Evolutionary conservation across 1,140 invertebrate genomes (phyloP).

Genomic region (Adoxophyes honmai): DNA sequence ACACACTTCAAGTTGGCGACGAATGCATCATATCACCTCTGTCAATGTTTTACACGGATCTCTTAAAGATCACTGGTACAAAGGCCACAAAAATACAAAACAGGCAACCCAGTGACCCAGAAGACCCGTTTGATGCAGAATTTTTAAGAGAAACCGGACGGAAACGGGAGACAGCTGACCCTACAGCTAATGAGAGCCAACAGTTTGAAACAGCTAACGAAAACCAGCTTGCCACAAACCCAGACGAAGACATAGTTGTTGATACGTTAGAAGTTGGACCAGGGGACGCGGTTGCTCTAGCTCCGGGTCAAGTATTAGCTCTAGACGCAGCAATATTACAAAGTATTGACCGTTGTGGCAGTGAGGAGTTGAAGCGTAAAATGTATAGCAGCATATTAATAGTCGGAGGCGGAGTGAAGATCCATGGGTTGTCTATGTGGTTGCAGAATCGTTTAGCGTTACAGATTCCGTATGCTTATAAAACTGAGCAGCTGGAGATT

Average conservation of each 20-base stretch:
- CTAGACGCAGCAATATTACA: slow-evolving; percentile 94
- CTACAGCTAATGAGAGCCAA: slow-evolving; percentile 80
- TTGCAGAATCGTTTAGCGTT: slow-evolving; percentile 91
- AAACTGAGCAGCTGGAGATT: slow-evolving; percentile 89
- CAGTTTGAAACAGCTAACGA: slow-evolving; percentile 78
- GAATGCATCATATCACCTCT: slow-evolving; percentile 95
- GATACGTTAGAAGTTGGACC: slow-evolving; percentile 83
- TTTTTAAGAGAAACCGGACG: slow-evolving; percentile 93
- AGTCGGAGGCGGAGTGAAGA: slow-evolving; percentile 93
- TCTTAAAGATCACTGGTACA: slow-evolving; percentile 89
- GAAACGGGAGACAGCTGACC: slow-evolving; percentile 72
- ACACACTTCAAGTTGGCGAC: slow-evolving; percentile 91
- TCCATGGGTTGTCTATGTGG: slow-evolving; percentile 92
- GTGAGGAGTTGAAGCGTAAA: slow-evolving; percentile 93
- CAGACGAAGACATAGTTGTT: slow-evolving; percentile 88
- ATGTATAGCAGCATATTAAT: slow-evolving; percentile 96
- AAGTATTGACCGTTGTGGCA: slow-evolving; percentile 92
- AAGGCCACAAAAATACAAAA: slow-evolving; percentile 86
- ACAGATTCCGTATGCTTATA: slow-evolving; percentile 88
- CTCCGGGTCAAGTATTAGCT: slow-evolving; percentile 88
- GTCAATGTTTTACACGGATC: slow-evolving; percentile 92
- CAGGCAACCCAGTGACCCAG: slow-evolving; percentile 87
- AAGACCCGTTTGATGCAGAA: slow-evolving; percentile 96
- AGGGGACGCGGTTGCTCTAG: slow-evolving; percentile 80
- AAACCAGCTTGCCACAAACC: slow-evolving; percentile 62